Percentiles rank a stretch among this genome's conserved stretches.
Evolutionary conservation across 2,888 invertebrate genomes (phyloP).

Genomic region (Dicranocentrus wangi): DNA sequence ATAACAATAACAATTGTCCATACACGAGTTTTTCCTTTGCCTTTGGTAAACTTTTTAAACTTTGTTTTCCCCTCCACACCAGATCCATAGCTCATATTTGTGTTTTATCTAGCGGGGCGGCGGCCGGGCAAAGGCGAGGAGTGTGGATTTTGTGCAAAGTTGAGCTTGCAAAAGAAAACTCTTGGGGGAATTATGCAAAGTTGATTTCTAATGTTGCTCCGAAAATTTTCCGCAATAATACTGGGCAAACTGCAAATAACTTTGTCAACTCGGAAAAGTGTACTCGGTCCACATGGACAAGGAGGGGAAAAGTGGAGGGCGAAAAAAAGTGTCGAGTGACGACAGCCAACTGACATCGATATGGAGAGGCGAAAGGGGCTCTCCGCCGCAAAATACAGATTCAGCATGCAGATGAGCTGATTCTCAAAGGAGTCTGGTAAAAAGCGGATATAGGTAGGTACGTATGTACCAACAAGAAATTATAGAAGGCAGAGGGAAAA

Average conservation of each 20-base stretch:
- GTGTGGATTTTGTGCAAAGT: conserved; percentile 52
- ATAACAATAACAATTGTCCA: conserved; percentile 59
- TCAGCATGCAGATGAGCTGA: conserved; percentile 50
- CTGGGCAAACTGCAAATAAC: conserved; percentile 56
- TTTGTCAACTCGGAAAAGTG: conserved; percentile 34
- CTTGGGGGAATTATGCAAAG: conserved; percentile 60
- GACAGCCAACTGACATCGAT: conserved; percentile 48
- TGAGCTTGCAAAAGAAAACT: conserved; percentile 14
- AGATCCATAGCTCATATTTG: conserved; percentile 21
- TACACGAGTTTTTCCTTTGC: background rate
- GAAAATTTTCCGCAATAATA: conserved; percentile 61
- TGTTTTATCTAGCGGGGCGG: background rate
- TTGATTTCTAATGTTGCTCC: conserved; percentile 60
- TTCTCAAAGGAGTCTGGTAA: conserved; percentile 35
- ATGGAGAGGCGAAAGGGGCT: conserved; percentile 30
- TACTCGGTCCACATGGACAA: conserved; percentile 15
- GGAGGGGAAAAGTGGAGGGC: conserved; percentile 16
- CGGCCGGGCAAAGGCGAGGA: too few species aligned
- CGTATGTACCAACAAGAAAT: conserved; percentile 2
- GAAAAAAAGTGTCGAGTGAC: conserved; percentile 29
- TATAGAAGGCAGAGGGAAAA: too few species aligned
- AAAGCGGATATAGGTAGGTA: background rate
- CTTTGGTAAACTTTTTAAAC: conserved; percentile 5
- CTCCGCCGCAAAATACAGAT: conserved; percentile 36
- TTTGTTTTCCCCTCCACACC: background rate